Evolutionary conservation across 2,888 invertebrate genomes (phyloP).

Genomic region (Agriopis leucophaearia): DNA sequence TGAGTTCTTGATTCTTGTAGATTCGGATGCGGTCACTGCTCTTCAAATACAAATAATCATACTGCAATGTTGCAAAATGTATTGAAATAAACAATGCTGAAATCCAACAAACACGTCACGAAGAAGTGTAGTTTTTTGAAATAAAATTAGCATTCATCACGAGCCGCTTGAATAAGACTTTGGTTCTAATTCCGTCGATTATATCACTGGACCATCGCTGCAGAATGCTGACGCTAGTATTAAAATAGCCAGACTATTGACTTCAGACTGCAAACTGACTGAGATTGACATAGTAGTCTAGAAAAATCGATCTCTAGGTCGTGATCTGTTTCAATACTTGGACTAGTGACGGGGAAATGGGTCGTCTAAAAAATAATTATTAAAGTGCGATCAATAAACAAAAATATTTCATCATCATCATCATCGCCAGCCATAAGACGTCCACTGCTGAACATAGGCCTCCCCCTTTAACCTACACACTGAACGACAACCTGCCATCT

Average conservation of each 20-base stretch:
- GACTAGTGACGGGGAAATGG: conserved; percentile 15
- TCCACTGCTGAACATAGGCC: no score
- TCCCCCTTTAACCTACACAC: no score
- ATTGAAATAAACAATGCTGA: conserved; percentile 28
- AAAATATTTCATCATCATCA: background rate
- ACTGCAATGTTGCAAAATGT: conserved; percentile 2
- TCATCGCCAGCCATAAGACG: no score
- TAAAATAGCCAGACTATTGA: conserved; percentile 57
- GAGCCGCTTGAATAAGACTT: conserved; percentile 49
- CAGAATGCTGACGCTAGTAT: conserved; percentile 57
- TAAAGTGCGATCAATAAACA: background rate
- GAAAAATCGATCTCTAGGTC: conserved; percentile 44
- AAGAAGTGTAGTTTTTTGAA: conserved; percentile 43
- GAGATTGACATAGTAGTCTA: conserved; percentile 52
- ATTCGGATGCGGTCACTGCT: background rate
- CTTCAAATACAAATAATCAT: background rate
- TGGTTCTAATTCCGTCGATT: conserved; percentile 67
- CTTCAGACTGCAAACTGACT: conserved; percentile 50
- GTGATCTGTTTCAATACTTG: conserved; percentile 1
- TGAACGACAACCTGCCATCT: no score
- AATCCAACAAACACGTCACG: conserved; percentile 35
- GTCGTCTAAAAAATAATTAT: background rate
- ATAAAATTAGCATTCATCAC: conserved; percentile 53
- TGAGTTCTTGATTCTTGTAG: background rate
- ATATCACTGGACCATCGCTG: conserved; percentile 58